Conservation (phyloP, 1,140 invertebrate genomes). For the Melipona quadrifasciata region DNA sequence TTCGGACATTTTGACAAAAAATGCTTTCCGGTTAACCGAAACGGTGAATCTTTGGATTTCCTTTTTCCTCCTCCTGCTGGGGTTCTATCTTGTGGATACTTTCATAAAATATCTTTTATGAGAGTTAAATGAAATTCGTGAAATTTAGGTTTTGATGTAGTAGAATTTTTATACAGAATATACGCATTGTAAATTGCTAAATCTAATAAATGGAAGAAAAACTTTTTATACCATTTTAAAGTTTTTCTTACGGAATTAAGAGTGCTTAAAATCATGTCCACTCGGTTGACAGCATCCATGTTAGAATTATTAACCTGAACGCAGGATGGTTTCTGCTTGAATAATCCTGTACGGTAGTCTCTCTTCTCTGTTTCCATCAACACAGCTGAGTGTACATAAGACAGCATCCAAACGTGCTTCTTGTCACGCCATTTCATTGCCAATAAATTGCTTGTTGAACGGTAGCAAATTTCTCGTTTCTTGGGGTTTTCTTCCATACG, state of each 20-base stretch:
- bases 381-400: conserved; percentile 36
- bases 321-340: conserved; percentile 71
- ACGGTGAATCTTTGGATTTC: no score
- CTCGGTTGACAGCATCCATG: conserved; percentile 76
- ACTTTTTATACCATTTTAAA: conserved; percentile 72
- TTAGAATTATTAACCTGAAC: conserved; percentile 73
- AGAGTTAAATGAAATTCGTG: no score
- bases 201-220: background rate
- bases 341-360: conserved; percentile 6
- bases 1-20: no score
- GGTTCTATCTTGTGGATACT: no score
- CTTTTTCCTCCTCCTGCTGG: no score
- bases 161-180: no score
- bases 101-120: no score
- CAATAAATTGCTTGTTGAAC: conserved; percentile 57
- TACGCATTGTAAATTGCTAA: no score
- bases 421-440: conserved; percentile 62
- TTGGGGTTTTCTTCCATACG: conserved; percentile 61
- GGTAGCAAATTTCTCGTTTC: conserved; percentile 60
- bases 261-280: conserved; percentile 71
- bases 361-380: conserved; percentile 27
- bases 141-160: no score
- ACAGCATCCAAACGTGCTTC: conserved; percentile 49
- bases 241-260: conserved; percentile 68
- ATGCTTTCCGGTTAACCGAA: no score